phyloP scores from a whole-genome alignment of 2,113 vertebrate species.

The Pimephales promelas region DNA sequence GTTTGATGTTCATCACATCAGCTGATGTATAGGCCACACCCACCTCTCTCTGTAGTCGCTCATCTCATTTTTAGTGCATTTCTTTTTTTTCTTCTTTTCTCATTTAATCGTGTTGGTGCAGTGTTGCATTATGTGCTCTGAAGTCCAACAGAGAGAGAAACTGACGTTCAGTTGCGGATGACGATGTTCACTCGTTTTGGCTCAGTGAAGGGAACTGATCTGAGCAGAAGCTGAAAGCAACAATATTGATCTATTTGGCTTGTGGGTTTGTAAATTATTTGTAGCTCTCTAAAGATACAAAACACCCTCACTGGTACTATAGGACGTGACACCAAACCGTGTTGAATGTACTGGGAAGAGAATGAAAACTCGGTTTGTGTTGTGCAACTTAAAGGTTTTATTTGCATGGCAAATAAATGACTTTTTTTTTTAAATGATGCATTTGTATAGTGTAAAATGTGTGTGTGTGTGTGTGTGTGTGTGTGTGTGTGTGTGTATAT shows the following conservation, averaged over 20 bases:
- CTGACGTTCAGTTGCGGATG: constrained; percentile 8
- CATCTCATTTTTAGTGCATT: neutral
- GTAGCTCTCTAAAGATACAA: constrained; percentile 31
- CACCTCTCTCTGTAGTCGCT: constrained; percentile 5
- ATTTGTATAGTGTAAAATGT: too few species aligned
- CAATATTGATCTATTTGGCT: constrained; percentile 50
- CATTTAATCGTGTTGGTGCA: constrained; percentile 43
- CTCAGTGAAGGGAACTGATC: constrained; percentile 33
- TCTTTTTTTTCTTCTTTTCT: constrained; percentile 17
- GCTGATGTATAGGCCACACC: too few species aligned
- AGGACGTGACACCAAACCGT: neutral
- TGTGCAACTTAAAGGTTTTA: neutral
- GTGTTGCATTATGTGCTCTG: constrained; percentile 13
- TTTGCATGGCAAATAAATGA: neutral
- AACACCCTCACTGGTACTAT: neutral
- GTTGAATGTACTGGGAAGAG: neutral
- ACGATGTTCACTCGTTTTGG: constrained; percentile 10
- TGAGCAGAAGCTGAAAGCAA: constrained; percentile 33
- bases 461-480: too few species aligned
- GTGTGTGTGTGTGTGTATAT: too few species aligned
- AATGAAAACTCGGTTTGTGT: neutral
- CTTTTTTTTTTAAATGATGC: too few species aligned
- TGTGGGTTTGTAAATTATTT: constrained; percentile 46
- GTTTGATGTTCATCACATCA: too few species aligned
- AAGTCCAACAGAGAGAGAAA: neutral